Base-by-base conservation (phyloP, 2,888 invertebrate species). In the Sarcophaga carnaria region DNA sequence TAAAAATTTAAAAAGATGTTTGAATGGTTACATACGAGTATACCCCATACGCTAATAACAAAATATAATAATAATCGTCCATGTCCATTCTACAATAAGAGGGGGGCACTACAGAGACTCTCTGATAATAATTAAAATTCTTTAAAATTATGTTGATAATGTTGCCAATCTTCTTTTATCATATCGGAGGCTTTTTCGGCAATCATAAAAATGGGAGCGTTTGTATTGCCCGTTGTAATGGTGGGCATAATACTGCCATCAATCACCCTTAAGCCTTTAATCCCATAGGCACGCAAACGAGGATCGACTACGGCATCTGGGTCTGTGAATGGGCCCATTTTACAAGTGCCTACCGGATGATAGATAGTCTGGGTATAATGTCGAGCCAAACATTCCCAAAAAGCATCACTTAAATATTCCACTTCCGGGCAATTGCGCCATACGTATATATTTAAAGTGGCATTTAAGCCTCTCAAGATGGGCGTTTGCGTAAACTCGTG, bases 191-290 rank as follows among this genome's bases (percentile, higher is more conserved):
- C 97, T 90, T 96, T 97, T 91, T 97, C 97, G 0, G 96, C 97
- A 66, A 97, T 96, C 97, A 97, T 97, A 67, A 97, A 95, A 1
- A 95, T 95, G 0, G 97, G 97, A 0, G 97, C 97, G 90, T 97
- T 97, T 0, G 97, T 97, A 90, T 97, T 97, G 0, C 97, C 97
- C 54, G 95, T 96, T 0, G 95, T 94, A 78, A 97, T 96, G 2
- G 93, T 95, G 0, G 97, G 97, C 96, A 98, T 97, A 25, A 98
- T 94, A 88, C 97, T 97, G 0, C 96, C 97, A 91, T 98, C 98
- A 3, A 97, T 95, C 0, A 98, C 96, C 49, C 97, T 94, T 8
- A 98, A 94, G 8, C 95, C 94, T 17, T 93, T 92, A 0, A 97
- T 93, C 1, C 97, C 97, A 88, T 96, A 94, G 0, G 97, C 96